These are phyloP conservation scores for Bombus huntii DNA, from an alignment of 1,140 invertebrate genomes.

Conservation along the genomic window DNA sequence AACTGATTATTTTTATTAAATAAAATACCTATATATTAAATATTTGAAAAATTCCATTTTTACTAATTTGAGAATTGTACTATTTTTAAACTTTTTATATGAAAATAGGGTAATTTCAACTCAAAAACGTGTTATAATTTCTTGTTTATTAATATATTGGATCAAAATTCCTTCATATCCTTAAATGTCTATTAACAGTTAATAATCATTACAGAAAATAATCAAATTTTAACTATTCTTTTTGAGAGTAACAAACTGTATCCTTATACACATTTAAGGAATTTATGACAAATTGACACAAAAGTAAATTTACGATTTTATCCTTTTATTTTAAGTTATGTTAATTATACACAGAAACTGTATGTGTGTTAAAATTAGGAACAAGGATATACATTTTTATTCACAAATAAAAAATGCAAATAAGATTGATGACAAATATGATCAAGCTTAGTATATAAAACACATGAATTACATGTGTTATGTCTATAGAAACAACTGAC, in stretches of 20 bases:
- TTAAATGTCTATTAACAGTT: background rate
- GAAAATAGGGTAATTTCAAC: background rate
- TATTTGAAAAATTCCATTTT: background rate
- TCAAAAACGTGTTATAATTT: background rate
- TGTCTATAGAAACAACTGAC: background rate
- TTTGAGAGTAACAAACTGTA: background rate
- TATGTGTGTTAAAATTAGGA: background rate
- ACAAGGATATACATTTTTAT: background rate
- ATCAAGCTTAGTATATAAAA: background rate
- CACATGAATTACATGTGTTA: background rate
- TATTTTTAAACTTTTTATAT: no score
- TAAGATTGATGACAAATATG: background rate
- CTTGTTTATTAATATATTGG: background rate
- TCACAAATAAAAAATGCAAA: background rate
- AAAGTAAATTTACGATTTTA: no score
- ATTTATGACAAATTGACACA: background rate
- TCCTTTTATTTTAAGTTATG: background rate
- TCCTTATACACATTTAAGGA: background rate
- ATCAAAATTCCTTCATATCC: background rate
- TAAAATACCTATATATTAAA: background rate
- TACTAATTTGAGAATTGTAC: no score
- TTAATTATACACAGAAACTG: background rate
- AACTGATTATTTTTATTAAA: background rate
- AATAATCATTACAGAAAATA: background rate
- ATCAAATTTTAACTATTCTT: background rate